A percentile compares a stretch with the other conserved stretches of the same genome.
Conservation (phyloP, 1,140 invertebrate species). For the Centruroides sculpturatus region DNA sequence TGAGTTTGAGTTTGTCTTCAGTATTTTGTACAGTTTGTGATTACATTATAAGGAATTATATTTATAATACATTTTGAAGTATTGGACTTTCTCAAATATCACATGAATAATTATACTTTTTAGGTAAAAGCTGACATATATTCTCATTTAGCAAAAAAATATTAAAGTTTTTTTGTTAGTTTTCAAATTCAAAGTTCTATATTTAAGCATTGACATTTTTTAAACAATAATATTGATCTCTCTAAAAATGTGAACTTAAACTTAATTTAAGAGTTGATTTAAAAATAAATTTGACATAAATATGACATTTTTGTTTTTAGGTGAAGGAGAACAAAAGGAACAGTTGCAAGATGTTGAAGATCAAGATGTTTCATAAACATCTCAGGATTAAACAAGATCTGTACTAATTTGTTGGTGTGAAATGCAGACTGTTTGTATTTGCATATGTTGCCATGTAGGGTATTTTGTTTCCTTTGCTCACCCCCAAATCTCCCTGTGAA, state of each 20-base stretch:
- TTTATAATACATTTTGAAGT: too few relatives aligned
- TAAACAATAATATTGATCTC: too few relatives aligned
- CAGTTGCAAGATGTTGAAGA: slow-evolving; percentile 9
- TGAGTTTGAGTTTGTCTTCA: too few relatives aligned
- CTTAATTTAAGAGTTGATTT: neutral
- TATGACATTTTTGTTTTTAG: neutral
- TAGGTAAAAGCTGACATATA: neutral
- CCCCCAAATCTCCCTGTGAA: neutral
- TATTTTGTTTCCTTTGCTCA: slow-evolving; percentile 13
- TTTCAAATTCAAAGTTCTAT: too few relatives aligned
- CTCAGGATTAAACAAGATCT: neutral
- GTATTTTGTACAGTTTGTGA: too few relatives aligned
- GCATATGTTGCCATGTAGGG: slow-evolving; percentile 15
- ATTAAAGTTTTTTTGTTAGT: too few relatives aligned
- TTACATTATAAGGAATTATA: too few relatives aligned
- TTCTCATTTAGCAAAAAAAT: neutral
- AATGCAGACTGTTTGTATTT: slow-evolving; percentile 14
- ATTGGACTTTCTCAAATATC: too few relatives aligned
- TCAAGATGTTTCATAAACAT: slow-evolving; percentile 15
- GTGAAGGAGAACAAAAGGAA: slow-evolving; percentile 10
- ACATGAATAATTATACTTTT: neutral
- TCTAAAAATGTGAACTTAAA: neutral
- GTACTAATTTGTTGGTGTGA: neutral
- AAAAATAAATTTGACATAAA: neutral
- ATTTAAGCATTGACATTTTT: too few relatives aligned